phyloP scores from a whole-genome alignment of 2,797 vertebrate genomes.

The Ceryle rudis region DNA sequence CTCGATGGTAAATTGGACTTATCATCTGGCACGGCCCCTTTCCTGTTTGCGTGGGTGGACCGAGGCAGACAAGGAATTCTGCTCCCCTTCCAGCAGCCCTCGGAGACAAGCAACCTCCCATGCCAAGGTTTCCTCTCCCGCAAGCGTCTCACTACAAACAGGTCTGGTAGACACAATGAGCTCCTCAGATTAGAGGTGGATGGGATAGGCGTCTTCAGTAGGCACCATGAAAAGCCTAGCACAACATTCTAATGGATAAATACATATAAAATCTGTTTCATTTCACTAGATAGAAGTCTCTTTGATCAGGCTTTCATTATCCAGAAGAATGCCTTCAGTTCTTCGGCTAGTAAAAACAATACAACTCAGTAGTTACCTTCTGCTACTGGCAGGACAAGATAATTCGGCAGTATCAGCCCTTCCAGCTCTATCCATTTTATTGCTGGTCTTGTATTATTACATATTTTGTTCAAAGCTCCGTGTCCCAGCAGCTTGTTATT shows the following conservation, averaged over 20 bases:
- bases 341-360: background rate
- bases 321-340: background rate
- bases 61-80: conserved; percentile 31
- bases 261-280: background rate
- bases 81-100: conserved; percentile 50
- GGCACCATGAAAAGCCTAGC: background rate
- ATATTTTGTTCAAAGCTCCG: background rate
- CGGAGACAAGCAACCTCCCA: conserved; percentile 19
- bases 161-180: background rate
- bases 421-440: background rate
- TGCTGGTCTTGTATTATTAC: background rate
- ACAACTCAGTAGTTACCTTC: background rate
- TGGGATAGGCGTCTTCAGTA: background rate
- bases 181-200: conserved; percentile 23
- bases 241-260: background rate
- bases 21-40: background rate
- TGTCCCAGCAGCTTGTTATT: background rate
- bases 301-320: background rate
- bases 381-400: background rate
- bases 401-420: accelerated
- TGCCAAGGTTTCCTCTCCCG: conserved; percentile 37
- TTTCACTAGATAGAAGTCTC: background rate
- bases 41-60: conserved; percentile 49
- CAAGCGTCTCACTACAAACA: conserved; percentile 19
- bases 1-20: conserved; percentile 42